Evolutionary conservation across 2,797 vertebrate genomes (phyloP).

Genomic region (Sebastolobus altivelis): DNA sequence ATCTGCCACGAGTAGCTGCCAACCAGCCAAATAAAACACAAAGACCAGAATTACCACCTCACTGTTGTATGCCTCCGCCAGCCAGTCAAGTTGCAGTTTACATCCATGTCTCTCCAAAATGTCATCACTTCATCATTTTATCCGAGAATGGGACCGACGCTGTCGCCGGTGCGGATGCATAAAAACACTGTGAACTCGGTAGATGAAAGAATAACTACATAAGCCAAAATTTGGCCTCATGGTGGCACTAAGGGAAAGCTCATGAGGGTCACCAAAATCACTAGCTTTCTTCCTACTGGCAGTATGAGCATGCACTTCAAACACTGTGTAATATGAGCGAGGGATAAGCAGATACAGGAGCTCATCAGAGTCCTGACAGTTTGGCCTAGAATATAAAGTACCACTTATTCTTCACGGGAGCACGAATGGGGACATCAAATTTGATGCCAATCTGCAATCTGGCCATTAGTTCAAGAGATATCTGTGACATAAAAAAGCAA

Average conservation of each 20-base stretch:
- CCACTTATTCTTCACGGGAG: background rate
- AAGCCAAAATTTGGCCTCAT: background rate
- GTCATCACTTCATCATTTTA: background rate
- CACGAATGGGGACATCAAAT: background rate
- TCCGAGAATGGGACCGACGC: background rate
- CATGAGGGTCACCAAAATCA: background rate
- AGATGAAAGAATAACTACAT: background rate
- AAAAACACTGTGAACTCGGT: background rate
- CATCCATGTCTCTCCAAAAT: too few relatives aligned
- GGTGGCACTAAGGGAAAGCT: background rate
- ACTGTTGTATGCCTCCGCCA: too few relatives aligned
- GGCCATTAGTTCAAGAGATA: conserved; percentile 8
- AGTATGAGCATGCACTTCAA: background rate
- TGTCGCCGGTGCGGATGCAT: too few relatives aligned
- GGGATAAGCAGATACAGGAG: background rate
- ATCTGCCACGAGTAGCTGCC: background rate
- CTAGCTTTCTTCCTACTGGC: background rate
- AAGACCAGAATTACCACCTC: too few relatives aligned
- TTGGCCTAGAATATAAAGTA: background rate
- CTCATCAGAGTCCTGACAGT: background rate
- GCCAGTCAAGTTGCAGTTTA: too few relatives aligned
- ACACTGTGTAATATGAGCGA: background rate
- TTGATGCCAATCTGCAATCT: background rate
- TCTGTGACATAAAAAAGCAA: background rate
- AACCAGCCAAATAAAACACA: background rate